These are phyloP conservation scores for Paralichthys olivaceus DNA, from an alignment of 2,113 vertebrate genomes.

Conservation along the genomic window DNA sequence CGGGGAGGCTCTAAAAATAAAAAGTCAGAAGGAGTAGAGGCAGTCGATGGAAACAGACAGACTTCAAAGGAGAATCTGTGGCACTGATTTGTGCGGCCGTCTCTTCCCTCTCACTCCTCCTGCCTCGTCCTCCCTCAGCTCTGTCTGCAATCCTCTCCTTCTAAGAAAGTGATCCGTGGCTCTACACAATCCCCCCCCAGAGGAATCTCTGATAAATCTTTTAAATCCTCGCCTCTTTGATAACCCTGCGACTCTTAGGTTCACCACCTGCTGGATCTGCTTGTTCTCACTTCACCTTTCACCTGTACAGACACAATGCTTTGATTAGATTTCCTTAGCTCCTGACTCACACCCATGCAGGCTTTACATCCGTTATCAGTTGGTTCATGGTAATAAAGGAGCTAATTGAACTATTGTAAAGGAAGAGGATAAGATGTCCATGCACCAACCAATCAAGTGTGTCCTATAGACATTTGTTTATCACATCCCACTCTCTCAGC, in stretches of 20 bases:
- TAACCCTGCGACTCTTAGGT: slow-evolving; percentile 23
- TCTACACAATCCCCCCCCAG: not conserved
- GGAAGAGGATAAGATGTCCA: no score
- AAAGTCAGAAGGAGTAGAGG: not conserved
- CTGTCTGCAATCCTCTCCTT: not conserved
- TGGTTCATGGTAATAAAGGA: no score
- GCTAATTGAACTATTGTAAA: no score
- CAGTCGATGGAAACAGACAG: not conserved
- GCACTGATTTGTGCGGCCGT: not conserved
- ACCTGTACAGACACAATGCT: not conserved
- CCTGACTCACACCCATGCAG: not conserved
- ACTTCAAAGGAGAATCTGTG: not conserved
- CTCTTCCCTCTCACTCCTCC: not conserved
- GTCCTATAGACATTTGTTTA: no score
- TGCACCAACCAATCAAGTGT: no score
- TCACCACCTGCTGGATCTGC: slow-evolving; percentile 6
- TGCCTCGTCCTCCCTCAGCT: not conserved
- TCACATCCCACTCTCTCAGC: no score
- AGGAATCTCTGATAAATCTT: slow-evolving; percentile 25
- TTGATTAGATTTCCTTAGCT: not conserved
- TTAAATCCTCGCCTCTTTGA: slow-evolving; percentile 30
- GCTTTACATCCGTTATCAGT: no score
- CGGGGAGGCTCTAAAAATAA: slow-evolving; percentile 15
- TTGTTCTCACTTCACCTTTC: not conserved
- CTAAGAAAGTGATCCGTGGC: slow-evolving; percentile 18